These are phyloP conservation scores for Cyprinella venusta DNA, from an alignment of 2,797 vertebrate species.

Conservation along the genomic window DNA sequence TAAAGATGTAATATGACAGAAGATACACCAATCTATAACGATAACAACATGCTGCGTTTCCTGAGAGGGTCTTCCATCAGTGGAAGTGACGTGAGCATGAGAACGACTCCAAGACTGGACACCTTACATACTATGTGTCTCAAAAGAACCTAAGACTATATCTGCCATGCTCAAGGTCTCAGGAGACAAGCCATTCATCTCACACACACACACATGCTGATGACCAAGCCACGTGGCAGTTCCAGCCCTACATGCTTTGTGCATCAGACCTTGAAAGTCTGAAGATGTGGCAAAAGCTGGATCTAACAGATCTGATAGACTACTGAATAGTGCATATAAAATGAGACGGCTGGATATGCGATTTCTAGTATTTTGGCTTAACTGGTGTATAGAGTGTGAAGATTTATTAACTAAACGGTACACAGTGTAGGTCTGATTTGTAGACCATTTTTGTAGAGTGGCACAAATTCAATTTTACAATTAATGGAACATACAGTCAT, in stretches of 20 bases:
- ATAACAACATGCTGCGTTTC: not conserved
- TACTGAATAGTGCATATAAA: not conserved
- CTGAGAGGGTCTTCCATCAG: constrained; percentile 25
- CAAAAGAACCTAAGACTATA: constrained; percentile 49
- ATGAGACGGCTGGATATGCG: not conserved
- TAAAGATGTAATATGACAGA: constrained; percentile 18
- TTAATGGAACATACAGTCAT: not conserved
- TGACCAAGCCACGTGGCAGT: constrained; percentile 4
- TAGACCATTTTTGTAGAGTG: not conserved
- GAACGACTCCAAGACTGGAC: not conserved
- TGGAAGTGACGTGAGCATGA: constrained; percentile 19
- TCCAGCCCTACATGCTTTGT: constrained; percentile 36
- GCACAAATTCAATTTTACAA: not conserved
- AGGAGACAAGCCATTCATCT: constrained; percentile 69
- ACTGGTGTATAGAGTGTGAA: not conserved
- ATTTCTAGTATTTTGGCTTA: not conserved
- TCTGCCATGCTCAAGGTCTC: constrained; percentile 67
- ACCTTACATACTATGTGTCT: not conserved
- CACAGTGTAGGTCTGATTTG: not conserved
- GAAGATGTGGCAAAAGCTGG: constrained; percentile 25
- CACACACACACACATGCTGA: constrained; percentile 29
- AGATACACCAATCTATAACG: constrained; percentile 23
- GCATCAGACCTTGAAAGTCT: constrained; percentile 60
- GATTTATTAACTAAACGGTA: not conserved
- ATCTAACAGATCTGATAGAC: constrained; percentile 26